Base-by-base conservation (phyloP, 2,113 vertebrate genomes). In the Tachysurus vachellii region DNA sequence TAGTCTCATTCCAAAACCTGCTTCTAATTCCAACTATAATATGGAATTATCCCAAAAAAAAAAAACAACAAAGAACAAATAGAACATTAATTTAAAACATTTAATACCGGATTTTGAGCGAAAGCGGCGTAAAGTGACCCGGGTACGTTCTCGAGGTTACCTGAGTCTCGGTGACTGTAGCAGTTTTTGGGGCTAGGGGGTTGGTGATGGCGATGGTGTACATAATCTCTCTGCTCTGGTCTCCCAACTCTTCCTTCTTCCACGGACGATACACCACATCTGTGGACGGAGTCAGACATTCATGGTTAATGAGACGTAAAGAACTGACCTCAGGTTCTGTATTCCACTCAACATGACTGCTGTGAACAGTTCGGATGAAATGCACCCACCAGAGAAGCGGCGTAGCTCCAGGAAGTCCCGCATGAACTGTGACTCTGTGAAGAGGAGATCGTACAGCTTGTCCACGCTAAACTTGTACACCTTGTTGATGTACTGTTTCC, bases 401-500 rank as follows among this genome's bases (percentile, higher is more conserved):
- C 98, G 95, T 91, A 97, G 97, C 13, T 99, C 98, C 97, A 99
- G 97, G 93, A 99, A 99, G 91, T 97, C 97, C 71, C 95, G 96
- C 95, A 98, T 97, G 92, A 99, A 99, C 91, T 97, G 96, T 0
- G 98, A 99, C 91, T 97, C 96, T 0, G 96, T 98, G 96, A 99
- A 99, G 47, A 99, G 96, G 91, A 99, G 93, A 94, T 96, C 96
- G 0, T 98, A 97, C 19, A 99, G 95, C 88, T 99, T 99, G 94
- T 99, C 98, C 93, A 99, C 98, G 0, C 96, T 98, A 93, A 99
- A 96, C 93, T 96, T 98, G 94, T 98, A 99, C 71, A 99, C 95
- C 86, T 99, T 97, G 0, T 99, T 99, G 93, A 99, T 96, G 14
- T 98, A 96, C 92, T 97, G 97, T 4, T 97, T 96, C 54, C 98